phyloP scores from a whole-genome alignment of 2,113 vertebrate genomes.

The Alces alces region DNA sequence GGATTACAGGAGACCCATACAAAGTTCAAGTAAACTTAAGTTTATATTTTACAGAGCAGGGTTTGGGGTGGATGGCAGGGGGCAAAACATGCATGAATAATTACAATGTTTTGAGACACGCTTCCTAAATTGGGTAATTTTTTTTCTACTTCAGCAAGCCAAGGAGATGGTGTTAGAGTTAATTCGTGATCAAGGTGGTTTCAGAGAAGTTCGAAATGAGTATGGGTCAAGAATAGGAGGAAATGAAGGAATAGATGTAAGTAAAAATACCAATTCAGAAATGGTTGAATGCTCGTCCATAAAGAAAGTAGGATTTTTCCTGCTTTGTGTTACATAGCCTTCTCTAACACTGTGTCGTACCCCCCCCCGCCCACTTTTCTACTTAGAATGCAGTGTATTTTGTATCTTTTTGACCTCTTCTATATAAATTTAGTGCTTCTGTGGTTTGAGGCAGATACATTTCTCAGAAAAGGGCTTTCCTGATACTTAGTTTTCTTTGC shows the following conservation, averaged over 20 bases:
- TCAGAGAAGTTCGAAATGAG: slow-evolving; percentile 97
- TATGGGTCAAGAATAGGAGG: slow-evolving; percentile 95
- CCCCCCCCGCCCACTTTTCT: background rate
- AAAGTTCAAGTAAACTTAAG: slow-evolving; percentile 92
- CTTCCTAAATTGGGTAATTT: slow-evolving; percentile 43
- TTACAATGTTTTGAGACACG: background rate
- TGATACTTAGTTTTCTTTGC: slow-evolving; percentile 8
- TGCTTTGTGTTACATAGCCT: background rate
- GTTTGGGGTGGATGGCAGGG: background rate
- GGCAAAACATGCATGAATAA: background rate
- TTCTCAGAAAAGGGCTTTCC: slow-evolving; percentile 11
- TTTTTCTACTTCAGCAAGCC: slow-evolving; percentile 89
- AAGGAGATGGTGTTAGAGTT: slow-evolving; percentile 99
- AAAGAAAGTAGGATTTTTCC: background rate
- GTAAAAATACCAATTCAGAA: slow-evolving; percentile 58
- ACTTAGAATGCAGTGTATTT: background rate
- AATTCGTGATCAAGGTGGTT: slow-evolving; percentile 97
- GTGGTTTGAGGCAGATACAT: background rate
- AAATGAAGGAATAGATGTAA: slow-evolving; percentile 94
- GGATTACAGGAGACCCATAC: slow-evolving; percentile 97
- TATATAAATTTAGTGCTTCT: background rate
- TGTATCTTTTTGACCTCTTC: background rate
- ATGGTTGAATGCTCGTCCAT: background rate
- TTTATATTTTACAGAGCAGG: slow-evolving; percentile 11
- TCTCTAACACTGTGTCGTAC: background rate